Evolutionary conservation across 2,797 vertebrate genomes (phyloP).

Genomic region (Eulemur mongoz): DNA sequence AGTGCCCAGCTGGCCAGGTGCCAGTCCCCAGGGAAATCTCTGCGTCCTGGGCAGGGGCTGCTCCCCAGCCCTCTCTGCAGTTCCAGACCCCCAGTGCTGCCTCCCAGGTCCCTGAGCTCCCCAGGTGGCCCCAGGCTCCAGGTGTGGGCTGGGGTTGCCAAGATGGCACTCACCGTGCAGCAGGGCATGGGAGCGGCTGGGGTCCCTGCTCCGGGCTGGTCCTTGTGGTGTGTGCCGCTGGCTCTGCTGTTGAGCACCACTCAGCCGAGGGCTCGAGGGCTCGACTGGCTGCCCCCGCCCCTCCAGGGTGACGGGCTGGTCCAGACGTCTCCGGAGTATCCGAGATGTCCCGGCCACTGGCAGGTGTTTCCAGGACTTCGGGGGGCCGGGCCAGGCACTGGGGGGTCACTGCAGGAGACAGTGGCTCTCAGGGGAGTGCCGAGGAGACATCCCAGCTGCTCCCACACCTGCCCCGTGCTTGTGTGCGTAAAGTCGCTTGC

Average conservation of each 20-base stretch:
- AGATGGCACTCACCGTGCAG: constrained; percentile 84
- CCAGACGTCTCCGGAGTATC: neutral
- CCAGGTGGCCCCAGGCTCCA: neutral
- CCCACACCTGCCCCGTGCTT: accelerated
- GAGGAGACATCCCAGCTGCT: neutral
- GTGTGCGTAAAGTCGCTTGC: too few relatives aligned
- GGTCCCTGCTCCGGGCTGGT: neutral
- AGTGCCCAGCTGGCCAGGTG: accelerated
- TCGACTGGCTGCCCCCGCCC: neutral
- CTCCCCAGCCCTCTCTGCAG: accelerated
- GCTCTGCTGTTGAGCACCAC: accelerated
- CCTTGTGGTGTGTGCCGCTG: neutral
- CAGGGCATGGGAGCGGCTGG: constrained; percentile 81
- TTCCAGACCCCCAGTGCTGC: neutral
- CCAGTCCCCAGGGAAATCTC: neutral
- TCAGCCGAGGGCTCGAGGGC: neutral
- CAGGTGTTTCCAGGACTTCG: neutral
- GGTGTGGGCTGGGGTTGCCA: neutral
- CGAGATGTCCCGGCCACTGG: accelerated
- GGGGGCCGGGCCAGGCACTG: accelerated
- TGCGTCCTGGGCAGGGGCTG: accelerated
- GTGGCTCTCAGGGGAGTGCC: neutral
- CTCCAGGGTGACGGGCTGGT: neutral
- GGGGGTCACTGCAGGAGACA: neutral
- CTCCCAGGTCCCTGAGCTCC: neutral